These are phyloP conservation scores for Rotaria sp. DNA, from an alignment of 2,888 invertebrate genomes.

Conservation along the genomic window DNA sequence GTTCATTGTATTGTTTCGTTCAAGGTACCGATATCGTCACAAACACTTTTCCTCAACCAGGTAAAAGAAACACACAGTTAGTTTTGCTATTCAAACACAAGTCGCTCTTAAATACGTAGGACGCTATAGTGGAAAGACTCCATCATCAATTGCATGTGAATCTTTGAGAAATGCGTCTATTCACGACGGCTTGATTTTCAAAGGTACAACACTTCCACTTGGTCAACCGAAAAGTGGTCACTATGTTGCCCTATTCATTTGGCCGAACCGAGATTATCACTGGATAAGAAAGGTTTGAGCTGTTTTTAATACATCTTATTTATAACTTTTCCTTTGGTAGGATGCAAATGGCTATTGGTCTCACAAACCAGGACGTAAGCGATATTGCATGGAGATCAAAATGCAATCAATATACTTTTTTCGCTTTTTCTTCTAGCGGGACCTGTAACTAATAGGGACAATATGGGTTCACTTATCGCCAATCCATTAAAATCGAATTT, in stretches of 20 bases:
- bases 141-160: neutral
- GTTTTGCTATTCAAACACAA: neutral
- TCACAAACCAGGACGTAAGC: neutral
- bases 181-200: neutral
- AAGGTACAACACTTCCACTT: neutral
- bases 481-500: neutral
- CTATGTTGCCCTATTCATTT: neutral
- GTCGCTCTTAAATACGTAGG: neutral
- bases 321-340: neutral
- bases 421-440: neutral
- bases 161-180: neutral
- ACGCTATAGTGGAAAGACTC: neutral
- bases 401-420: too few relatives aligned
- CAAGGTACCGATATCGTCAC: neutral
- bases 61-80: neutral
- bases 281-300: neutral
- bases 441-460: neutral
- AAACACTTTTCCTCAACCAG: conserved; percentile 23
- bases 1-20: neutral
- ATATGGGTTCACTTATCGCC: neutral
- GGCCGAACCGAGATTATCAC: conserved; percentile 17
- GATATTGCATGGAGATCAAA: too few relatives aligned
- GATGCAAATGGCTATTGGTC: conserved; percentile 5
- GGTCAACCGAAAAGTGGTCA: neutral
- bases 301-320: neutral